Evolutionary conservation across 2,888 invertebrate species (phyloP).

Genomic region (Beris chalybata): DNA sequence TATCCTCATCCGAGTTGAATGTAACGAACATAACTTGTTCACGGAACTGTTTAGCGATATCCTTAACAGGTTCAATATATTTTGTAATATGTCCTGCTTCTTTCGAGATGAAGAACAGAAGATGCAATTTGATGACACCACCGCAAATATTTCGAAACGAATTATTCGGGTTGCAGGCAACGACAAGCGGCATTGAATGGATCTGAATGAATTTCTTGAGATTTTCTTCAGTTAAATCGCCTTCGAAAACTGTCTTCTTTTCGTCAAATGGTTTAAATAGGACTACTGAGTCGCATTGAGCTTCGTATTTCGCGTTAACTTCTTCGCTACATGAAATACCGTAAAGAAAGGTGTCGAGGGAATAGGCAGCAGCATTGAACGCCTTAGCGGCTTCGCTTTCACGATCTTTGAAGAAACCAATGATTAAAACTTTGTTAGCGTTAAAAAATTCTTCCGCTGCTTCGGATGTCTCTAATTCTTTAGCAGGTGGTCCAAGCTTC

Average conservation of each 20-base stretch:
- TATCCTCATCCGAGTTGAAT: conserved; percentile 92
- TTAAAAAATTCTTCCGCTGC: conserved; percentile 83
- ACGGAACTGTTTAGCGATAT: conserved; percentile 86
- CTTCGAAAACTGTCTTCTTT: conserved; percentile 72
- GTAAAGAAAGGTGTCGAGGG: conserved; percentile 86
- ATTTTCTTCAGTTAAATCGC: conserved; percentile 66
- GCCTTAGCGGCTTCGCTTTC: conserved; percentile 78
- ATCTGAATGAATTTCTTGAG: conserved; percentile 82
- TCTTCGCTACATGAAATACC: conserved; percentile 80
- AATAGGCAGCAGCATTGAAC: conserved; percentile 78
- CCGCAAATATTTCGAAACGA: conserved; percentile 98
- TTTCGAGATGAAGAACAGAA: conserved; percentile 93
- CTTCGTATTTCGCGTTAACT: conserved; percentile 77
- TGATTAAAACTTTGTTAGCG: conserved; percentile 69
- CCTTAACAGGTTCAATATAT: conserved; percentile 74
- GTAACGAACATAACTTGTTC: conserved; percentile 93
- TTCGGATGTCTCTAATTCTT: conserved; percentile 73
- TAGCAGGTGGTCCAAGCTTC: conserved; percentile 96
- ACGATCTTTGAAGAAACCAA: conserved; percentile 89
- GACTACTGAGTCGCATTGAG: conserved; percentile 75
- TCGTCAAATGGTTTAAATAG: conserved; percentile 97
- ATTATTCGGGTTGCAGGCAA: conserved; percentile 91
- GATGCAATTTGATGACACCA: conserved; percentile 95
- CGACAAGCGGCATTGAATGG: conserved; percentile 85
- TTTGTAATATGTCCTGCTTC: conserved; percentile 82